phyloP scores from a whole-genome alignment of 1,140 invertebrate genomes.

The Sycobia sp. region DNA sequence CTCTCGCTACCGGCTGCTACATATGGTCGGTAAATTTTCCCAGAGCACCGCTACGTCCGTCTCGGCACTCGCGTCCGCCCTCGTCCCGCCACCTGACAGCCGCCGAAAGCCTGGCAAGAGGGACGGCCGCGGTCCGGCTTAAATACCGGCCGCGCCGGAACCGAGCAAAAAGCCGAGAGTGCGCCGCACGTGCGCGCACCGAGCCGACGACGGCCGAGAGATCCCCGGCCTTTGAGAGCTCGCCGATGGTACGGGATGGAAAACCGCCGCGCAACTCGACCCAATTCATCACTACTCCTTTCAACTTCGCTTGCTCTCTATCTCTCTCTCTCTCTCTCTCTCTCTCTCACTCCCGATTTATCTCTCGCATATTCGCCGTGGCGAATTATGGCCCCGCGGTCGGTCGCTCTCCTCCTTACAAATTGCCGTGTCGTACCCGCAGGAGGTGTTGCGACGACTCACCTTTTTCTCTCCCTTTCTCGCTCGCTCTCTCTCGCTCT shows the following conservation, averaged over 20 bases:
- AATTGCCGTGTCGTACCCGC: conserved; percentile 38
- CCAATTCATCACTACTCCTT: conserved; percentile 14
- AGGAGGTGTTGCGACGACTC: conserved; percentile 20
- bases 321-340: not conserved
- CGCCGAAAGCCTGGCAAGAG: not conserved
- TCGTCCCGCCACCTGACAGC: too few relatives aligned
- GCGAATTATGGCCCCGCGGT: conserved; percentile 26
- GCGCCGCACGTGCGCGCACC: not conserved
- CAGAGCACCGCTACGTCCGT: too few relatives aligned
- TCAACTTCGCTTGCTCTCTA: not conserved
- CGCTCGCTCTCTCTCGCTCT: conserved; percentile 13
- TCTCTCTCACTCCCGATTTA: not conserved
- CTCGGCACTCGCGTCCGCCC: too few relatives aligned
- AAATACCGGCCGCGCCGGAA: not conserved
- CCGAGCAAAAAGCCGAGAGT: too few relatives aligned
- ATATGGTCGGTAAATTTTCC: too few relatives aligned
- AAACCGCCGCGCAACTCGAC: not conserved
- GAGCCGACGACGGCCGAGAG: not conserved
- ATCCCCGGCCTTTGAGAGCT: not conserved
- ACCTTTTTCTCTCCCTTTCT: too few relatives aligned
- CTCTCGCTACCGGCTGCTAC: too few relatives aligned
- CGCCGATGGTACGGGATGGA: not conserved
- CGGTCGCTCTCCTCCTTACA: conserved; percentile 31
- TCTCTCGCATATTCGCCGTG: conserved; percentile 5
- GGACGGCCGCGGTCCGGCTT: too few relatives aligned